These are phyloP conservation scores for Epirrhoe tristata DNA, from an alignment of 2,888 invertebrate species.

Conservation along the genomic window DNA sequence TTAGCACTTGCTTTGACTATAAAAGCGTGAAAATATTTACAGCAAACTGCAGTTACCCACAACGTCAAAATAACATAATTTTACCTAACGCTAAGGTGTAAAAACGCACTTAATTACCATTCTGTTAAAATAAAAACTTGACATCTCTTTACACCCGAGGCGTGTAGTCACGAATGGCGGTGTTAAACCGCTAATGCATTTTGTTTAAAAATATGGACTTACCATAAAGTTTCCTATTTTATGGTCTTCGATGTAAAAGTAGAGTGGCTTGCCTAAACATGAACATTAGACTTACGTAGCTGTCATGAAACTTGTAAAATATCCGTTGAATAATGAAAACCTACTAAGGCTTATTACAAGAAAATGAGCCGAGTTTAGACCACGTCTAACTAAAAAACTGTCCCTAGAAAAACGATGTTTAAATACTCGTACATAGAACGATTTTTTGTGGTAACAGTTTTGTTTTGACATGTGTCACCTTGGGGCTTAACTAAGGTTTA, in stretches of 20 bases:
- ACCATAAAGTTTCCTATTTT: conserved; percentile 10
- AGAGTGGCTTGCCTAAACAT: background rate
- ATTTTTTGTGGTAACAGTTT: too few relatives aligned
- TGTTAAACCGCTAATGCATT: conserved; percentile 49
- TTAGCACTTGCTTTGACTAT: background rate
- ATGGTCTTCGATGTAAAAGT: background rate
- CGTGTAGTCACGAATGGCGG: conserved; percentile 49
- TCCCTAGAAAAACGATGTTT: too few relatives aligned
- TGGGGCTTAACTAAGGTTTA: too few relatives aligned
- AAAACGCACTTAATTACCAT: conserved; percentile 35
- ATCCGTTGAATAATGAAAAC: too few relatives aligned
- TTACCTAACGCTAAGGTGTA: conserved; percentile 28
- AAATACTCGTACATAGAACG: too few relatives aligned
- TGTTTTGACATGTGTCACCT: too few relatives aligned
- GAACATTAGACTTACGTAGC: background rate
- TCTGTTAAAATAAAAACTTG: conserved; percentile 50
- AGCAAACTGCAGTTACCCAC: background rate
- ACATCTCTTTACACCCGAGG: conserved; percentile 58
- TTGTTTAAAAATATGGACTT: conserved; percentile 33
- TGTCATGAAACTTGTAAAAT: too few relatives aligned
- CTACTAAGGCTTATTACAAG: too few relatives aligned
- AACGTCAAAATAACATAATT: background rate
- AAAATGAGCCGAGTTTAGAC: too few relatives aligned
- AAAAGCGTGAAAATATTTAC: background rate
- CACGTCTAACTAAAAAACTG: too few relatives aligned